phyloP scores from a whole-genome alignment of 2,113 vertebrate species.

The Notiomystis cincta region DNA sequence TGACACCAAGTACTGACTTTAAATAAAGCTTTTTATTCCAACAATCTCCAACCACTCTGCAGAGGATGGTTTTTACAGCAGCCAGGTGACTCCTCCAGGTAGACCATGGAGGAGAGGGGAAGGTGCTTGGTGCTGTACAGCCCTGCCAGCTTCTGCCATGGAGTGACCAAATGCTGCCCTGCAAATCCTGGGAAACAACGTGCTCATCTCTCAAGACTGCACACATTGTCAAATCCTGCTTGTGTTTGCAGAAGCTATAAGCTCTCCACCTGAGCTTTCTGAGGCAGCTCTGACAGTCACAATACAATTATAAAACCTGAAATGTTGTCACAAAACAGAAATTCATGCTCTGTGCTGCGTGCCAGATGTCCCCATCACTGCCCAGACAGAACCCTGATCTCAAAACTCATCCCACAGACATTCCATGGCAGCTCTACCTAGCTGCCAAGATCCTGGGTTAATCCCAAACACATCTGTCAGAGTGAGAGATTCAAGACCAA shows the following conservation, averaged over 20 bases:
- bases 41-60: rapidly evolving
- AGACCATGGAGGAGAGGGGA: too few species aligned
- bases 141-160: background rate
- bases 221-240: background rate
- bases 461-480: background rate
- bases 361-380: background rate
- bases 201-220: background rate
- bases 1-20: background rate
- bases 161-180: background rate
- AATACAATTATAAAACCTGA: background rate
- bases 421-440: background rate
- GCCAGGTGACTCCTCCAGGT: background rate
- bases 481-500: background rate
- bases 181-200: rapidly evolving
- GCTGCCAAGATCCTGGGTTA: background rate
- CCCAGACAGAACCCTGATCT: background rate
- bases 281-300: background rate
- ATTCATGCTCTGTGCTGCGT: background rate
- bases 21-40: background rate
- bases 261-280: background rate
- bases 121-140: rapidly evolving
- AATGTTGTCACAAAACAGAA: background rate
- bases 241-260: background rate
- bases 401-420: background rate
- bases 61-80: background rate